Evolutionary conservation across 2,888 invertebrate genomes (phyloP).

Genomic region (Limnephilus rhombicus): DNA sequence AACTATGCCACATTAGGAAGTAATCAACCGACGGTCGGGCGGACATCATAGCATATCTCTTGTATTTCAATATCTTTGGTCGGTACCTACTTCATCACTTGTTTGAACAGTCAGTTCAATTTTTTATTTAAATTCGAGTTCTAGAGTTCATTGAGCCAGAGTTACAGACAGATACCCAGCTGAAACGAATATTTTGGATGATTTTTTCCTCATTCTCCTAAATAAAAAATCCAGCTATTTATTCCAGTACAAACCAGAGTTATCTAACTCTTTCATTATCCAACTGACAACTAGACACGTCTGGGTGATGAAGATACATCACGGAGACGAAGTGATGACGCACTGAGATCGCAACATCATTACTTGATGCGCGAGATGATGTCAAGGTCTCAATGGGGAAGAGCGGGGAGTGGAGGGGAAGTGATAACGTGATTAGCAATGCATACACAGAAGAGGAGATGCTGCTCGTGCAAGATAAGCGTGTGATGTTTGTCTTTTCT

Average conservation of each 20-base stretch:
- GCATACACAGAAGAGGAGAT: not conserved
- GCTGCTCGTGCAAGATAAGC: not conserved
- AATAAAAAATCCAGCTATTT: not conserved
- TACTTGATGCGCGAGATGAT: not conserved
- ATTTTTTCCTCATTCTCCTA: not conserved
- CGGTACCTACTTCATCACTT: too few relatives aligned
- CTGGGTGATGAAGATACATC: not conserved
- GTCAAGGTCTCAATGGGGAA: not conserved
- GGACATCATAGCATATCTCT: too few relatives aligned
- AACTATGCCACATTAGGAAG: too few relatives aligned
- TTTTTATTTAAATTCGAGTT: too few relatives aligned
- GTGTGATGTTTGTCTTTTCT: too few relatives aligned
- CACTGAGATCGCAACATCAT: not conserved
- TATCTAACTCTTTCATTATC: not conserved
- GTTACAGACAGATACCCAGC: too few relatives aligned
- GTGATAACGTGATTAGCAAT: not conserved
- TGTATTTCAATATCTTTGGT: too few relatives aligned
- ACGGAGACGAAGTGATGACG: conserved; percentile 6
- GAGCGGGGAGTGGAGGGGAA: not conserved
- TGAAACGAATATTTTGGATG: too few relatives aligned
- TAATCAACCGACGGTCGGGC: too few relatives aligned
- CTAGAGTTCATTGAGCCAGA: too few relatives aligned
- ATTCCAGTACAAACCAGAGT: not conserved
- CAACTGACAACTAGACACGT: conserved; percentile 1
- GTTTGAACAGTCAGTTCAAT: too few relatives aligned